Percentiles rank a stretch among this genome's conserved stretches.
phyloP scores from a whole-genome alignment of 2,888 invertebrate genomes.

The Papilio demoleus region DNA sequence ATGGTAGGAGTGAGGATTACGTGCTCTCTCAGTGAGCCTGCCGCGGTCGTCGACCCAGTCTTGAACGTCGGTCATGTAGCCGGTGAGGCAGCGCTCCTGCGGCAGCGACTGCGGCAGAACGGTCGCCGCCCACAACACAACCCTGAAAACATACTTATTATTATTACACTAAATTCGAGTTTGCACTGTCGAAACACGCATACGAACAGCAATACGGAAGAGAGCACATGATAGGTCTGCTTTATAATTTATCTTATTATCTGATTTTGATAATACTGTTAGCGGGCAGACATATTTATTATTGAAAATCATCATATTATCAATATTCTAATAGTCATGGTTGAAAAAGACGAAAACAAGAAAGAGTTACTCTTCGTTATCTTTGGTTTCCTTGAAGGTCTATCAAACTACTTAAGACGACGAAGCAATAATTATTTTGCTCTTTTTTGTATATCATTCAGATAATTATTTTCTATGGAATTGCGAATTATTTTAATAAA shows the following conservation, averaged over 20 bases:
- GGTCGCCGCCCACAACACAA: not conserved
- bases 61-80: conserved; percentile 72
- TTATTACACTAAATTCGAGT: not conserved
- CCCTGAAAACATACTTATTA: not conserved
- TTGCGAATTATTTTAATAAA: no score
- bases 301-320: not conserved
- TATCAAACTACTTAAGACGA: no score
- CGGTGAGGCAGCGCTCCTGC: conserved; percentile 59
- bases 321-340: no score
- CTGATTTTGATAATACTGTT: not conserved
- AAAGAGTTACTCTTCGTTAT: no score
- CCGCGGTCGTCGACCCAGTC: conserved; percentile 66
- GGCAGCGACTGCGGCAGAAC: not conserved
- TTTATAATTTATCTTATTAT: not conserved
- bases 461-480: no score
- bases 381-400: no score
- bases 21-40: conserved; percentile 47
- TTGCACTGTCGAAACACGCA: no score
- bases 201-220: no score
- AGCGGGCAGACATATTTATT: not conserved
- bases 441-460: no score
- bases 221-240: no score
- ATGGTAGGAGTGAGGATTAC: conserved; percentile 50
- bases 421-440: no score
- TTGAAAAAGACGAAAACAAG: no score